A percentile compares a stretch with the other conserved stretches of the same genome.
Conservation (phyloP, 1,140 invertebrate genomes). For the Drosophila teissieri region DNA sequence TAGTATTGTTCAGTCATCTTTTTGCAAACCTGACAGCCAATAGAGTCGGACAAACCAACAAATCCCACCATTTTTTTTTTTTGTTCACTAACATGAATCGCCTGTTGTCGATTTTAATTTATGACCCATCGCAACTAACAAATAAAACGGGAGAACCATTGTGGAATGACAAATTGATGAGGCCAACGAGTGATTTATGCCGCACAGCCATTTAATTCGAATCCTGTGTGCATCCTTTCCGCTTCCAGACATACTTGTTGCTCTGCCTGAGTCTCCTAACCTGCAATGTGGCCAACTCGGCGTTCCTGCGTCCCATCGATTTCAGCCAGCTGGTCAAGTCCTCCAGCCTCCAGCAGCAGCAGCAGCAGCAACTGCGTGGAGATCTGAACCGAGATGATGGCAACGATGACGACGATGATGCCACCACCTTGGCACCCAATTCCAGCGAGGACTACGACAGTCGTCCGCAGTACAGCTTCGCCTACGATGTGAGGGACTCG, state of each 20-base stretch:
- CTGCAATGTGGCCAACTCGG: slow-evolving; percentile 68
- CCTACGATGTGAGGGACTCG: slow-evolving; percentile 85
- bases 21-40: slow-evolving; percentile 19
- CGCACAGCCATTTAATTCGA: slow-evolving; percentile 10
- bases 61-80: slow-evolving; percentile 25
- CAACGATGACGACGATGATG: slow-evolving; percentile 58
- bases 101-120: slow-evolving; percentile 51
- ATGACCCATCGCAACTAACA: slow-evolving; percentile 34
- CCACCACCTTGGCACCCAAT: slow-evolving; percentile 61
- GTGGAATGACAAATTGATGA: slow-evolving; percentile 65
- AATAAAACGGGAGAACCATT: slow-evolving; percentile 26
- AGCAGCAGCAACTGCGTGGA: slow-evolving; percentile 46
- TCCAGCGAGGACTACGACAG: slow-evolving; percentile 86
- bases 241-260: slow-evolving; percentile 66
- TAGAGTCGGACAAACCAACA: slow-evolving; percentile 30
- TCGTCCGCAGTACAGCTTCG: slow-evolving; percentile 85
- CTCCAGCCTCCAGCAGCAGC: slow-evolving; percentile 55
- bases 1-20: background rate
- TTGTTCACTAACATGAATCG: slow-evolving; percentile 29
- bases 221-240: slow-evolving; percentile 16
- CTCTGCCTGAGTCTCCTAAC: slow-evolving; percentile 70
- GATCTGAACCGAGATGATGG: slow-evolving; percentile 46
- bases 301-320: slow-evolving; percentile 68
- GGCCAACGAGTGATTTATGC: slow-evolving; percentile 57
- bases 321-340: slow-evolving; percentile 66